These are phyloP conservation scores for Brachyopa scutellaris DNA, from an alignment of 2,888 invertebrate genomes.

Conservation along the genomic window DNA sequence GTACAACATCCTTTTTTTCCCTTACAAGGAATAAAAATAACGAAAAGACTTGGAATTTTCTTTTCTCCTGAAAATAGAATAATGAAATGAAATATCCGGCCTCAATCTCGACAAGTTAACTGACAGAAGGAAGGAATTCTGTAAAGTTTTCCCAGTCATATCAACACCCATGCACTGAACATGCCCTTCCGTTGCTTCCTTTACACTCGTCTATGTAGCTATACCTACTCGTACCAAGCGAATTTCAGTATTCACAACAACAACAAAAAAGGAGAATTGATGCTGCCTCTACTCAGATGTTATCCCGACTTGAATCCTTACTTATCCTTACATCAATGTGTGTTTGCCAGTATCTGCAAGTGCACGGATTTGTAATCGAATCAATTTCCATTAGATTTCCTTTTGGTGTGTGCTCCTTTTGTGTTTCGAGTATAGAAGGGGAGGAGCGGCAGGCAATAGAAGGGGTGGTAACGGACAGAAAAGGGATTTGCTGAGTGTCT, in stretches of 20 bases:
- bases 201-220: no score
- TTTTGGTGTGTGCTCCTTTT: constrained; percentile 34
- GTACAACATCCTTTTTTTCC: background rate
- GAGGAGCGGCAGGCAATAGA: background rate
- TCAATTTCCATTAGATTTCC: constrained; percentile 55
- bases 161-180: no score
- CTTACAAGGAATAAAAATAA: background rate
- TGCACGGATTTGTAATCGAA: constrained; percentile 47
- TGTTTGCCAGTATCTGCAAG: constrained; percentile 20
- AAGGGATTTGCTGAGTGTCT: constrained; percentile 14
- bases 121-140: constrained; percentile 21
- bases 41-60: background rate
- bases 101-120: constrained; percentile 36
- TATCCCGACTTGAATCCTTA: constrained; percentile 32
- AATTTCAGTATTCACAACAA: constrained; percentile 23
- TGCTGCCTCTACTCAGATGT: constrained; percentile 43
- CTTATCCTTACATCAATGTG: constrained; percentile 23
- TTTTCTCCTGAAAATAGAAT: constrained; percentile 2
- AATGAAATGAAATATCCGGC: constrained; percentile 21
- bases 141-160: constrained; percentile 14
- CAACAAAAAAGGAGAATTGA: no score
- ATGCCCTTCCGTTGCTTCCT: background rate
- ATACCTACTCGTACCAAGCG: background rate
- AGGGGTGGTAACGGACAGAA: constrained; percentile 2
- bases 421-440: background rate